Percentiles rank a stretch among this genome's conserved stretches.
Evolutionary conservation across 2,888 invertebrate species (phyloP).

Genomic region (Ennomos fuscantarius): DNA sequence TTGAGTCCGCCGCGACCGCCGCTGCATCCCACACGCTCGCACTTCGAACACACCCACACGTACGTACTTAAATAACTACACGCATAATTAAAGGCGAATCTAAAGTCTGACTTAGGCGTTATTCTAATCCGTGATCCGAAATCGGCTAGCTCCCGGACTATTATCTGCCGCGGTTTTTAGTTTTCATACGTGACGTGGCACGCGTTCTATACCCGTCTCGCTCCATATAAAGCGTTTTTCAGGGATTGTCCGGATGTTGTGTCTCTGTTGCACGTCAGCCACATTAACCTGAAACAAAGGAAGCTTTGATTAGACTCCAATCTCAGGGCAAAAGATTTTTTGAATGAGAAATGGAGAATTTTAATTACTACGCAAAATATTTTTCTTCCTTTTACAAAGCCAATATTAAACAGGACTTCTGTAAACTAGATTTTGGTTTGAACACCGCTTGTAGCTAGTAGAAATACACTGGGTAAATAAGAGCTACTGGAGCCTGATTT

Average conservation of each 20-base stretch:
- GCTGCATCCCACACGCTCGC: slow-evolving; percentile 70
- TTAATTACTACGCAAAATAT: no score
- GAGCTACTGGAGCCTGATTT: no score
- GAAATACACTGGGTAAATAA: no score
- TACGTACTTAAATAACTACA: slow-evolving; percentile 51
- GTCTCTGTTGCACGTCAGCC: slow-evolving; percentile 64
- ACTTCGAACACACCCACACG: slow-evolving; percentile 55
- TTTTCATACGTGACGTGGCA: slow-evolving; percentile 69
- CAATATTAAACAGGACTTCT: no score
- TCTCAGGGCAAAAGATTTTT: no score
- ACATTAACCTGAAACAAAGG: slow-evolving; percentile 73
- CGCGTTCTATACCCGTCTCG: slow-evolving; percentile 73
- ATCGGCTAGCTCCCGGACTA: slow-evolving; percentile 48
- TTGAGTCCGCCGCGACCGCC: slow-evolving; percentile 58
- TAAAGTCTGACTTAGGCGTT: slow-evolving; percentile 57
- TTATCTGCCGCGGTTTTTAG: slow-evolving; percentile 74
- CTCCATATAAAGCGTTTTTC: slow-evolving; percentile 80
- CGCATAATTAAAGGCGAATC: slow-evolving; percentile 45
- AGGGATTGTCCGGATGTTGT: slow-evolving; percentile 55
- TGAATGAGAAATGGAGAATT: no score
- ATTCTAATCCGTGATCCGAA: slow-evolving; percentile 44
- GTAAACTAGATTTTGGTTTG: no score
- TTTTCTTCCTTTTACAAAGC: no score
- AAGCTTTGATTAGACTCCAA: slow-evolving; percentile 51
- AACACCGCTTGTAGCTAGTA: no score